These are phyloP conservation scores for Napeogenes inachia DNA, from an alignment of 2,888 invertebrate species.

Conservation along the genomic window DNA sequence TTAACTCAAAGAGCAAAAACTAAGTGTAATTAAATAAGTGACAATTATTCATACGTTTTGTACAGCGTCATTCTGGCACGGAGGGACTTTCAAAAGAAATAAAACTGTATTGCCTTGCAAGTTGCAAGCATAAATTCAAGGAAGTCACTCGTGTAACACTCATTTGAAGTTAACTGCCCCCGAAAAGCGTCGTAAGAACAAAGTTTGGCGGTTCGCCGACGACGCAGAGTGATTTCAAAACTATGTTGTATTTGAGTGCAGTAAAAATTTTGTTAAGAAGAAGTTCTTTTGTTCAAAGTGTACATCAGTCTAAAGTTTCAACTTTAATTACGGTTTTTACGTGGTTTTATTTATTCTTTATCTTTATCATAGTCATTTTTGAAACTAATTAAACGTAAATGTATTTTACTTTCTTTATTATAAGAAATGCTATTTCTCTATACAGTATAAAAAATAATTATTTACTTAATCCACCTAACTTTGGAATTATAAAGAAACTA, in stretches of 20 bases:
- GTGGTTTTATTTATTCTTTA: background rate
- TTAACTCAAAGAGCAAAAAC: background rate
- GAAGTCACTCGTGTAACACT: slow-evolving; percentile 57
- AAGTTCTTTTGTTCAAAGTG: background rate
- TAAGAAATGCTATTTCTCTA: too few species aligned
- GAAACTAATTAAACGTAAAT: too few species aligned
- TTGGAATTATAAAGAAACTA: too few species aligned
- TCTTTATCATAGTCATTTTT: background rate
- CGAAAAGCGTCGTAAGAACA: slow-evolving; percentile 50
- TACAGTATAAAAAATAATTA: too few species aligned
- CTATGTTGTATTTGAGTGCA: slow-evolving; percentile 33
- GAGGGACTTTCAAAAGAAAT: slow-evolving; percentile 29
- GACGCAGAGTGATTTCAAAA: slow-evolving; percentile 34
- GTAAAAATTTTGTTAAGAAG: slow-evolving; percentile 25
- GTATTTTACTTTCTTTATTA: too few species aligned
- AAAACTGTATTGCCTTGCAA: slow-evolving; percentile 34
- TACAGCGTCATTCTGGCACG: slow-evolving; percentile 13
- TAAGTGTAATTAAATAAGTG: slow-evolving; percentile 14
- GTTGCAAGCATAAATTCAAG: slow-evolving; percentile 41
- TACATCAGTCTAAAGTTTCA: background rate
- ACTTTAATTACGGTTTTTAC: background rate
- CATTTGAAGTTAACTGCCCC: slow-evolving; percentile 51
- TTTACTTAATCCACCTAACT: too few species aligned
- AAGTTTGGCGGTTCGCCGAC: slow-evolving; percentile 49
- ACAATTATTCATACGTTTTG: slow-evolving; percentile 12